Base-by-base conservation (phyloP, 2,888 invertebrate genomes). In the Scrobipalpa atriplicella region DNA sequence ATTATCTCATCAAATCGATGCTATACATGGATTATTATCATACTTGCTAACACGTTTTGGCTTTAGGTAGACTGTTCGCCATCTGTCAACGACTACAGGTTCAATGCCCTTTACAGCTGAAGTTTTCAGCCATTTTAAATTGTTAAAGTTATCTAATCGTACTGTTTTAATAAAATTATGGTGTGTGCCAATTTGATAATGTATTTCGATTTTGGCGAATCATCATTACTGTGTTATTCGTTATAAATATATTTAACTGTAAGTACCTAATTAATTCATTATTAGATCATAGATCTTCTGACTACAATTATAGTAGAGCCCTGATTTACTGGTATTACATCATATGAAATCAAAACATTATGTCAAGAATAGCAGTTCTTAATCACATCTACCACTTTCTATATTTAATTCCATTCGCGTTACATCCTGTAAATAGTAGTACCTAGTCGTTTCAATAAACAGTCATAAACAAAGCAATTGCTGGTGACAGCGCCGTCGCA, bases 391-490 rank as follows among this genome's bases (percentile, higher is more conserved):
- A n/a, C n/a, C n/a, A n/a, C n/a, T 39, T 39, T 10, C 8, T 10
- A n/a, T 3, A 1, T 47, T 47, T 47, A 47, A n/a, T 0, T 0
- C 5, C 47, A 13, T 13, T 13, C 11, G 13, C 5, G 13, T 3
- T 43, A 43, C 43, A 3, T 3, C 11, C 43, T 43, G 43, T 43
- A 13, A 13, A 11, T 13, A 29, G 54, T 56, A 29, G 13, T 18
- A 19, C 2, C 19, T 74, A 73, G 73, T 47, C 79, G 79, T 78
- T 83, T 83, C 73, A 80, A 80, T 81, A 80, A 80, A 76, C 73
- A 75, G 75, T 71, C 83, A 83, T 85, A 84, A 84, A 85, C 83
- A 82, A 81, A 82, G 78, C 78, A 85, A 85, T 84, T 84, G 74
- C 69, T 72, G 76, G 72, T 78, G 79, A 78, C 79, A 78, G 75